Evolutionary conservation across 1,140 invertebrate genomes (phyloP).

Genomic region (Gonatopus flavifemur): DNA sequence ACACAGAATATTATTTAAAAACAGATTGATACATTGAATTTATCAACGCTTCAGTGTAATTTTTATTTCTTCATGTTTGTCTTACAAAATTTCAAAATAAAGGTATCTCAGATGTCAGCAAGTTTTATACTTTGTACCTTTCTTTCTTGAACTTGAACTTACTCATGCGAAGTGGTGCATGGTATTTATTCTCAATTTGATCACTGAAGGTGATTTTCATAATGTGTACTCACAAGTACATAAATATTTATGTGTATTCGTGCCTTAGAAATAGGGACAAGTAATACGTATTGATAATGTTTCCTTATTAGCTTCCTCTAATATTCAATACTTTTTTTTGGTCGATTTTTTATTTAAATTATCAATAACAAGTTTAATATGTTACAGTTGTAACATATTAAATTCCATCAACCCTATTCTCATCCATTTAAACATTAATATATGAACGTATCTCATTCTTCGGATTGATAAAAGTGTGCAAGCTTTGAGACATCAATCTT

Average conservation of each 20-base stretch:
- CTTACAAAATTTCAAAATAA: slow-evolving; percentile 44
- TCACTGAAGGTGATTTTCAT: slow-evolving; percentile 22
- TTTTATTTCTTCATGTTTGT: slow-evolving; percentile 50
- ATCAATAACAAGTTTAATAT: no score
- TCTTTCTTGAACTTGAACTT: slow-evolving; percentile 8
- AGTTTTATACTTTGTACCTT: slow-evolving; percentile 37
- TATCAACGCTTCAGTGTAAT: slow-evolving; percentile 40
- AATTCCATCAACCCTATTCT: no score
- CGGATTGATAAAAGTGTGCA: no score
- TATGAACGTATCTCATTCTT: no score
- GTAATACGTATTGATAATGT: slow-evolving; percentile 11
- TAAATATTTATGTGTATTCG: slow-evolving; percentile 21
- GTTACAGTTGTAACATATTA: no score
- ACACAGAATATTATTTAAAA: slow-evolving; percentile 32
- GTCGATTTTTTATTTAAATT: no score
- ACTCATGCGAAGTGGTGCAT: slow-evolving; percentile 6
- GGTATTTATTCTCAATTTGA: slow-evolving; percentile 15
- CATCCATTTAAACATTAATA: no score
- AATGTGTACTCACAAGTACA: slow-evolving; percentile 10
- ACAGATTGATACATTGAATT: slow-evolving; percentile 37
- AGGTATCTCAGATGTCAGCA: slow-evolving; percentile 38
- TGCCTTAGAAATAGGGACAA: slow-evolving; percentile 26
- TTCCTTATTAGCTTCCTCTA: background rate
- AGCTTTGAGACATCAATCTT: no score
- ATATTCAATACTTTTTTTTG: no score